phyloP scores from a whole-genome alignment of 2,113 vertebrate species.

The Lamprotornis superbus region DNA sequence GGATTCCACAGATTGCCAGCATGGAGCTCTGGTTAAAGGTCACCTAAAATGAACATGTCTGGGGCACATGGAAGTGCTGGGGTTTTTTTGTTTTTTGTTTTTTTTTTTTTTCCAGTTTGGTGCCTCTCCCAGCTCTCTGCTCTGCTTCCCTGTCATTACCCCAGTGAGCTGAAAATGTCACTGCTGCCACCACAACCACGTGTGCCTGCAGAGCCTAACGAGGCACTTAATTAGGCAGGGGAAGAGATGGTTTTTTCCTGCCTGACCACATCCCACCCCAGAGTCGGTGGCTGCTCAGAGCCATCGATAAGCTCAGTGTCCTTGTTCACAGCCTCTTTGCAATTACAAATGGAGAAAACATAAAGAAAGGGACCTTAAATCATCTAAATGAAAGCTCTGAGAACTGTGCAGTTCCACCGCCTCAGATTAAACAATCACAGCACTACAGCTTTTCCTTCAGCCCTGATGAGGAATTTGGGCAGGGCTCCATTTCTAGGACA shows the following conservation, averaged over 20 bases:
- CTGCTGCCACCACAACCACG: background rate
- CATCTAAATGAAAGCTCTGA: slow-evolving; percentile 56
- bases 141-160: background rate
- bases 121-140: background rate
- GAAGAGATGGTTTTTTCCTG: background rate
- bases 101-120: accelerated
- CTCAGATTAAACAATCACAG: background rate
- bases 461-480: background rate
- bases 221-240: slow-evolving; percentile 17
- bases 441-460: background rate
- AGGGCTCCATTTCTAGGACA: background rate
- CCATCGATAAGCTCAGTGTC: background rate
- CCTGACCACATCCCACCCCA: background rate
- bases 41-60: background rate
- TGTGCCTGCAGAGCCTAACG: background rate
- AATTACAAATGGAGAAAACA: slow-evolving; percentile 21
- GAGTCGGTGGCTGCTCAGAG: background rate
- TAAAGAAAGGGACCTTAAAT: slow-evolving; percentile 47
- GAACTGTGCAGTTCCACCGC: background rate
- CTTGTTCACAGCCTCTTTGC: slow-evolving; percentile 29
- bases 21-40: accelerated
- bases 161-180: background rate
- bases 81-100: no score
- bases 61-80: background rate
- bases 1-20: no score